Evolutionary conservation across 2,888 invertebrate species (phyloP), one percentile per base, ranked within the genome.

Genomic region (Microplitis manilae): DNA sequence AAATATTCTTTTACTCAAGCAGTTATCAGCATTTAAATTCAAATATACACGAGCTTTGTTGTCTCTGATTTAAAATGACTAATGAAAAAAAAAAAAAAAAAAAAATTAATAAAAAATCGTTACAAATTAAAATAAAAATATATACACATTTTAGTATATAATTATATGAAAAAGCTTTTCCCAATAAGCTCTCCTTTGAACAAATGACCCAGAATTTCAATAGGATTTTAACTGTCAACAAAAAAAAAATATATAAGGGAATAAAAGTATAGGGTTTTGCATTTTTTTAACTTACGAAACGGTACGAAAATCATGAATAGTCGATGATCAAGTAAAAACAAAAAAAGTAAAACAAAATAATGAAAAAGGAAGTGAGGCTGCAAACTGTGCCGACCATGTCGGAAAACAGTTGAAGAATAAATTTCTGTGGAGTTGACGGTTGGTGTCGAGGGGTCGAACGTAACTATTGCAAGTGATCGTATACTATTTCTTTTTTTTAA

Each of bases 371-470:
- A 50, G 13, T 4, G 50, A 8, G 50, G 13, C 8, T 50, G 50
- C 4, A 50, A 7, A 15, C 30, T 40, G 40, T 15, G 39, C 7
- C 8, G 61, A 60, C n/a, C 50, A 5, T n/a, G 67, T 50, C 30
- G 39, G 9, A 60, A 74, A 76, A 76, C 71, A 70, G 68, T 76
- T 6, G 2, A 15, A 30, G 73, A 77, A 77, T 77, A 73, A 77
- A 76, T 76, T 69, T 77, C 38, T 73, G 30, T 62, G 59, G 62
- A 6, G 17, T 62, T 62, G n/a, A 15, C 62, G 15, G 15, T n/a
- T 62, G 62, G 17, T 62, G 62, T 17, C 15, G 5, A 62, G 17
- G 7, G 17, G 17, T 62, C 7, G 17, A n/a, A 59, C n/a, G n/a
- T 13, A 59, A 59, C 8, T 8, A 13, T 59, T 8, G 62, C 15